Evolutionary conservation across 2,888 invertebrate species (phyloP), one percentile per base, ranked within the genome.

Genomic region (Ichneumon xanthorius): DNA sequence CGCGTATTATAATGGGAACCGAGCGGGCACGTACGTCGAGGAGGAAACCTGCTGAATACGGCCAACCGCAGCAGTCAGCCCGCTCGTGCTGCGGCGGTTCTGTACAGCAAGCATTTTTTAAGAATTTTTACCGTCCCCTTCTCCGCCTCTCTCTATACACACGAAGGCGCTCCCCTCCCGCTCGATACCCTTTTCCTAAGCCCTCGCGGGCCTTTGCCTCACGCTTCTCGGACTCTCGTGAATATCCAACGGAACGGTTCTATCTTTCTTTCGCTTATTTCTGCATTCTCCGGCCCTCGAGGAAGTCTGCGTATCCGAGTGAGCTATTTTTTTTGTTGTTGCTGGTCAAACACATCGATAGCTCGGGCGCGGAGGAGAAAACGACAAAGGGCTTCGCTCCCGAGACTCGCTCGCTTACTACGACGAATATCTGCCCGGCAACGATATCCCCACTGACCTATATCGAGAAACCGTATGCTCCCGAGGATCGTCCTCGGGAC

Each of bases 71-170:
- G 68, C 3, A 30, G 16, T 30, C 30, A 6, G 19, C 14, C 58
- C 58, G 22, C 11, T 58, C 9, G 2, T 26, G 58, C 11, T 4
- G 58, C 58, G 26, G 22, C 22, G 11, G 33, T 55, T 37, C 19
- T 5, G 37, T 5, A 58, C 22, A 26, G 61, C 40, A 58, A 58
- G 71, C 72, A 53, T 90, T 90, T 90, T 89, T 86, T 89, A 90
- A 90, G 88, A 89, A 90, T 89, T 90, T 58, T 91, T 87, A 89
- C 89, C 89, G 88, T 88, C 86, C 89, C 87, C 89, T 89, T 90
- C 88, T 55, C 50, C 16, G 19, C n/a, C 67, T 40, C 22, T 40
- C 19, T 2, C n/a, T 9, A 22, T 22, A 22, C 19, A 7, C 22
- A 1, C 19, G 55, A 55, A 22, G 55, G 55, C 58, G 58, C 11